Conservation (phyloP, 2,797 vertebrate species). For the Basileuterus tristriatus region DNA sequence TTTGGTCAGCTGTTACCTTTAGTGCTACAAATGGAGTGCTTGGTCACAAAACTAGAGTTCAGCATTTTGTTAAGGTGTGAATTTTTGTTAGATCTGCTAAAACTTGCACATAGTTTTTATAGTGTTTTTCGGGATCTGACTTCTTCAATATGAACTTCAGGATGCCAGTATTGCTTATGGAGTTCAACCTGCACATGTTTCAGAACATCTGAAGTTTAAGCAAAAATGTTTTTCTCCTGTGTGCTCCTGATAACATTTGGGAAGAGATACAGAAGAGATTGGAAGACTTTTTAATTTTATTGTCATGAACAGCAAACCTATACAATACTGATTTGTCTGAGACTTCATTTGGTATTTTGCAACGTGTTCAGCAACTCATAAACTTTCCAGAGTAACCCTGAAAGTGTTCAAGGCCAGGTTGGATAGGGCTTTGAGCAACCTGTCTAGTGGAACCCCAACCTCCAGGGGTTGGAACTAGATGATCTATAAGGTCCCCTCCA, state of each 20-base stretch:
- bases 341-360: neutral
- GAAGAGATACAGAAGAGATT: neutral
- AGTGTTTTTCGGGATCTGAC: neutral
- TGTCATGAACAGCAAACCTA: neutral
- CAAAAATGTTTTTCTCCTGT: neutral
- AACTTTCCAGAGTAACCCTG: neutral
- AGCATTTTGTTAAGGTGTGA: neutral
- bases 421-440: neutral
- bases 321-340: neutral
- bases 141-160: accelerated
- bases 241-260: neutral
- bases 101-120: neutral
- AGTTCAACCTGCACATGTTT: neutral
- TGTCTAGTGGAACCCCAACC: neutral
- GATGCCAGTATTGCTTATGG: neutral
- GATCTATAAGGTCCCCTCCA: neutral
- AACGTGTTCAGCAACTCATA: neutral
- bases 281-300: neutral
- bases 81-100: neutral
- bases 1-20: neutral
- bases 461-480: neutral
- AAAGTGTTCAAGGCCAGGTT: neutral
- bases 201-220: neutral
- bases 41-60: neutral
- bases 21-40: neutral